Evolutionary conservation across 2,113 vertebrate species (phyloP).

Genomic region (Cephalopholis sonnerati): DNA sequence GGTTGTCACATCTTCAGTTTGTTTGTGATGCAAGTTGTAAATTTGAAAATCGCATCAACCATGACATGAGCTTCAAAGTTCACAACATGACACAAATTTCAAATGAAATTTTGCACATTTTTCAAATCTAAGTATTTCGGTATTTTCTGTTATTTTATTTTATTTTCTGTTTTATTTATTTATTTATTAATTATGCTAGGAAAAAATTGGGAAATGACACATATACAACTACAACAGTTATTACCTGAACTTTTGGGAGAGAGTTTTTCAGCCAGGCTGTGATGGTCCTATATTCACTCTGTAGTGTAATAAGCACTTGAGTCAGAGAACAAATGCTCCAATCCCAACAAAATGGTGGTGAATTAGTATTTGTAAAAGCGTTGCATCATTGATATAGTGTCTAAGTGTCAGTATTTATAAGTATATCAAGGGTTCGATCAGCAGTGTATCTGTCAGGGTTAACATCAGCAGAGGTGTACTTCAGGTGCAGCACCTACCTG

Average conservation of each 20-base stretch:
- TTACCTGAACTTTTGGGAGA: neutral
- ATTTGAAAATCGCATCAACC: neutral
- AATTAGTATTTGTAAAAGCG: too few species aligned
- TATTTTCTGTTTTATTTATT: too few species aligned
- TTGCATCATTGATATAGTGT: too few species aligned
- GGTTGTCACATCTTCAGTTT: neutral
- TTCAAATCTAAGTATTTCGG: too few species aligned
- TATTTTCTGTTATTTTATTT: too few species aligned
- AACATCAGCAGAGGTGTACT: neutral
- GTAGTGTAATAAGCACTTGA: too few species aligned
- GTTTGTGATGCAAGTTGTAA: neutral
- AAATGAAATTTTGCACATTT: neutral
- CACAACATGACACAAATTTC: neutral
- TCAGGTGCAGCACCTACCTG: slow-evolving; percentile 83
- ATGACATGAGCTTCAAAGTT: neutral
- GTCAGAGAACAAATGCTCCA: too few species aligned
- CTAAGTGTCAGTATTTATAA: neutral
- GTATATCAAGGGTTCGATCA: neutral
- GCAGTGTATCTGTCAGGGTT: neutral
- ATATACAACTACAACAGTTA: neutral
- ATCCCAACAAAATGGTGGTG: too few species aligned
- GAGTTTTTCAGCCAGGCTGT: too few species aligned
- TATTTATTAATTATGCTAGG: too few species aligned
- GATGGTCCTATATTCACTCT: too few species aligned
- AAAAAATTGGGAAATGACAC: too few species aligned